These are phyloP conservation scores for Bucco capensis DNA, from an alignment of 2,113 vertebrate species.

Conservation along the genomic window DNA sequence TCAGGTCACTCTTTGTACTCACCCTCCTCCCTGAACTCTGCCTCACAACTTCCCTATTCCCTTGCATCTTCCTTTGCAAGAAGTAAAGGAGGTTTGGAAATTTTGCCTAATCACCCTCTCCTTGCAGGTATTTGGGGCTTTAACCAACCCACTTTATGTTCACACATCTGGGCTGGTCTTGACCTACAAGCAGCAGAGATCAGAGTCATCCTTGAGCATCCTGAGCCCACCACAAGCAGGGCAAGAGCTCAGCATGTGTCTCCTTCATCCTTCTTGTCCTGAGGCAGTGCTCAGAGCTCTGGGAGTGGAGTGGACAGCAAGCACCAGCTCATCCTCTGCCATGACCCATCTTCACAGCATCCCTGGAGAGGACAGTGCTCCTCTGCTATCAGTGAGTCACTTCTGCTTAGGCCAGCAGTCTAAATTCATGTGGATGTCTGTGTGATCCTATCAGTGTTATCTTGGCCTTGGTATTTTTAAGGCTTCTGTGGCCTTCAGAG, in stretches of 20 bases:
- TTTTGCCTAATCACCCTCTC: neutral
- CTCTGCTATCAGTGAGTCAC: neutral
- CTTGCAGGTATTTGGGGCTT: neutral
- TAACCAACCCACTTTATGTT: too few relatives aligned
- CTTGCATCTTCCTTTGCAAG: neutral
- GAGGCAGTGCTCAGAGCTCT: rapidly evolving
- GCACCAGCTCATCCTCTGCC: neutral
- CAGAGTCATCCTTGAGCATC: too few relatives aligned
- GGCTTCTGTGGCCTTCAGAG: constrained; percentile 36
- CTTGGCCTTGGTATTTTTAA: neutral
- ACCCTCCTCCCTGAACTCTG: neutral
- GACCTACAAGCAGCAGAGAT: neutral
- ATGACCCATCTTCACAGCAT: neutral
- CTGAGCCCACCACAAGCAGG: neutral
- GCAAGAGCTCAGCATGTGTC: rapidly evolving
- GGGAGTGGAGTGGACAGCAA: rapidly evolving
- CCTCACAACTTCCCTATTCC: neutral
- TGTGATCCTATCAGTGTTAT: constrained; percentile 31
- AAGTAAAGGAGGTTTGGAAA: neutral
- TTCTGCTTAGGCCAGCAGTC: neutral
- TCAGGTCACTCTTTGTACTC: neutral
- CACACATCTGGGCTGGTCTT: neutral
- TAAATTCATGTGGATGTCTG: constrained; percentile 52
- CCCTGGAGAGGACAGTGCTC: neutral
- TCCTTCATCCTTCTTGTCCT: rapidly evolving